Percentiles rank a stretch among this genome's conserved stretches.
Evolutionary conservation across 2,113 vertebrate species (phyloP).

Genomic region (Corydoras maculifer): DNA sequence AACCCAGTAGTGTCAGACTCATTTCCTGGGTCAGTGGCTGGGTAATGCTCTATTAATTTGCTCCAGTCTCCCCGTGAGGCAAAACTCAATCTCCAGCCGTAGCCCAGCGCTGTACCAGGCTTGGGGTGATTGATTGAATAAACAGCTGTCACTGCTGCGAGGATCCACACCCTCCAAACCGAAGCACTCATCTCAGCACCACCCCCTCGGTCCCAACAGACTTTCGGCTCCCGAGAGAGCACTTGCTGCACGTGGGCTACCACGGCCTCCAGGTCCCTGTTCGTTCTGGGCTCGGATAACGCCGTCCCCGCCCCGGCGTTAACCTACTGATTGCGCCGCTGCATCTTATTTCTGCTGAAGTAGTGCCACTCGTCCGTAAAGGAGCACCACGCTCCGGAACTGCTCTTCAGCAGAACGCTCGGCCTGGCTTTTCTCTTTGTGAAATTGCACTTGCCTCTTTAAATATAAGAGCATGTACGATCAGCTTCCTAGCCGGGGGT

Average conservation of each 20-base stretch:
- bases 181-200: slow-evolving; percentile 42
- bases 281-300: slow-evolving; percentile 18
- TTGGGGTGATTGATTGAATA: slow-evolving; percentile 94
- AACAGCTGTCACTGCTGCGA: slow-evolving; percentile 82
- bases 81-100: slow-evolving; percentile 87
- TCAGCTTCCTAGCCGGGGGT: slow-evolving; percentile 62
- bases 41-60: slow-evolving; percentile 99
- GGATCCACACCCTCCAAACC: slow-evolving; percentile 59
- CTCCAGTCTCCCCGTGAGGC: slow-evolving; percentile 86
- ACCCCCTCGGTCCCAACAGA: slow-evolving; percentile 25
- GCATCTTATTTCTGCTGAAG: slow-evolving; percentile 9
- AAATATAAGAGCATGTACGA: slow-evolving; percentile 47
- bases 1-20: slow-evolving; percentile 72
- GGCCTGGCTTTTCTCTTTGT: slow-evolving; percentile 34
- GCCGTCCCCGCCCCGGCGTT: slow-evolving; percentile 26
- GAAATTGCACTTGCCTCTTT: slow-evolving; percentile 43
- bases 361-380: slow-evolving; percentile 6
- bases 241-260: not conserved
- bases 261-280: slow-evolving; percentile 25
- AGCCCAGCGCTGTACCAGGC: slow-evolving; percentile 69
- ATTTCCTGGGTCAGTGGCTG: slow-evolving; percentile 94
- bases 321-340: slow-evolving; percentile 15
- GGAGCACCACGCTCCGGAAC: slow-evolving; percentile 15
- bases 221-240: slow-evolving; percentile 4
- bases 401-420: slow-evolving; percentile 48